These are phyloP conservation scores for Trichopria drosophilae DNA, from an alignment of 2,888 invertebrate genomes.

Conservation along the genomic window DNA sequence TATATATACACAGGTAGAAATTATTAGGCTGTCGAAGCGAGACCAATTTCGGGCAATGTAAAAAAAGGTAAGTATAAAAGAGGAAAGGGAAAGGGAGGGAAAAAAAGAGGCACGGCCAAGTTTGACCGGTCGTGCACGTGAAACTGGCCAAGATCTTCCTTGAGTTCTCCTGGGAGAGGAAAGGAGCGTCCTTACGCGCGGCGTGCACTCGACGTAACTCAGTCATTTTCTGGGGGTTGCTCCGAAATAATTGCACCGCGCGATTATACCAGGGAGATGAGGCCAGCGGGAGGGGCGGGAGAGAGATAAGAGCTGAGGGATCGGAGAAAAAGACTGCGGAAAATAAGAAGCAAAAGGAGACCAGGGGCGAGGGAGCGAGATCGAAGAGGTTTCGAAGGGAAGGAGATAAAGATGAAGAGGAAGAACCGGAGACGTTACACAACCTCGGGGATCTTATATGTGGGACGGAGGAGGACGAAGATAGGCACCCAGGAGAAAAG, in stretches of 20 bases:
- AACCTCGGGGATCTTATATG: too few species aligned
- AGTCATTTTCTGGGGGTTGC: conserved; percentile 38
- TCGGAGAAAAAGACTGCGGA: neutral
- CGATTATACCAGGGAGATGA: too few species aligned
- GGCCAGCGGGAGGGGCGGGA: too few species aligned
- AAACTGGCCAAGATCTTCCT: conserved; percentile 24
- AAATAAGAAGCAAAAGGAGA: conserved; percentile 6
- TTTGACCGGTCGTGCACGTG: conserved; percentile 35
- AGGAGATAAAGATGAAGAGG: conserved; percentile 20
- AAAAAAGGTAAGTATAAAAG: conserved; percentile 22
- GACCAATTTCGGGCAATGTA: conserved; percentile 9
- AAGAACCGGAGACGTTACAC: conserved; percentile 9
- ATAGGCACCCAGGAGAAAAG: conserved; percentile 30
- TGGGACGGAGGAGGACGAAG: conserved; percentile 27
- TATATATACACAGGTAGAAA: too few species aligned
- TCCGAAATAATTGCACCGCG: conserved; percentile 39
- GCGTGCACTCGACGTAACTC: conserved; percentile 28
- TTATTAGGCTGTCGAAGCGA: too few species aligned
- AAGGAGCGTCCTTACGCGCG: neutral
- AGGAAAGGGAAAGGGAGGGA: conserved; percentile 17
- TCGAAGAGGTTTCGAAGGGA: too few species aligned
- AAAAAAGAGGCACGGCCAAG: conserved; percentile 24
- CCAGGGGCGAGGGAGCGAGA: conserved; percentile 11
- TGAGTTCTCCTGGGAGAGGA: conserved; percentile 4
- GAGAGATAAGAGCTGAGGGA: conserved; percentile 24